Evolutionary conservation across 2,797 vertebrate species (phyloP).

Genomic region (Podargus strigoides): DNA sequence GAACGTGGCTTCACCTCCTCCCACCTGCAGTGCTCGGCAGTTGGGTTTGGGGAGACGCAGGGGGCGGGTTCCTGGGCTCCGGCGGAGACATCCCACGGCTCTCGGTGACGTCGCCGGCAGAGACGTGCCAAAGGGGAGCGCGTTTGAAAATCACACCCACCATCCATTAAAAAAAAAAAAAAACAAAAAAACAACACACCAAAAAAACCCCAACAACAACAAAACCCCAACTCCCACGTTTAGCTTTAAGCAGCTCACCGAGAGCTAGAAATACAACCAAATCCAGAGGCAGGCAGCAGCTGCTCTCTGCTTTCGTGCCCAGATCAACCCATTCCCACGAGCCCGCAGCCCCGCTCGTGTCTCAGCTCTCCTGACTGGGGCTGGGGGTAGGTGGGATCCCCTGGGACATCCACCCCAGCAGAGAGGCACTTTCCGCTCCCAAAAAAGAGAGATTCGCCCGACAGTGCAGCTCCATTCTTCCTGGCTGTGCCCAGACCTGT

Average conservation of each 20-base stretch:
- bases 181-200: background rate
- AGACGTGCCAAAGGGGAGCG: background rate
- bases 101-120: background rate
- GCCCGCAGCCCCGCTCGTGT: accelerated
- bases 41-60: background rate
- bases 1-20: background rate
- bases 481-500: background rate
- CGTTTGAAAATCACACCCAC: conserved; percentile 35
- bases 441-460: accelerated
- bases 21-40: accelerated
- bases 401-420: background rate
- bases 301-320: background rate
- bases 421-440: background rate
- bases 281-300: background rate
- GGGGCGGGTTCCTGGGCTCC: background rate
- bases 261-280: background rate
- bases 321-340: accelerated
- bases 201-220: background rate
- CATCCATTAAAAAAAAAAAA: background rate
- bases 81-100: background rate
- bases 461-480: accelerated
- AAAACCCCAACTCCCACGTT: conserved; percentile 3
- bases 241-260: background rate
- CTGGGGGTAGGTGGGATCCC: background rate
- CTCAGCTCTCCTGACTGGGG: background rate